Percentiles rank a stretch among this genome's conserved stretches.
Conservation (phyloP, 2,113 vertebrate genomes). For the Rhinoderma darwinii region DNA sequence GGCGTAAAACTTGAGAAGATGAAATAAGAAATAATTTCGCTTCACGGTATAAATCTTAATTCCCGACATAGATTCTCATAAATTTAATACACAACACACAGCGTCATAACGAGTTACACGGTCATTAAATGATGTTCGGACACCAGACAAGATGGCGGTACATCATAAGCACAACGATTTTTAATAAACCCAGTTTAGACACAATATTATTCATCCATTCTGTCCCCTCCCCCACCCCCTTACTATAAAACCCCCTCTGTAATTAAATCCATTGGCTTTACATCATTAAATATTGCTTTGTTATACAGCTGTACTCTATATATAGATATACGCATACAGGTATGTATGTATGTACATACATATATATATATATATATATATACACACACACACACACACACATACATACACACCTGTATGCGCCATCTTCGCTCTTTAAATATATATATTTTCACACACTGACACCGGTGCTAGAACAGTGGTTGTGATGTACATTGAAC, state of each 20-base stretch:
- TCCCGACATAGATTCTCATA: not conserved
- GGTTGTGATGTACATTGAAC: constrained; percentile 8
- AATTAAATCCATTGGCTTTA: constrained; percentile 37
- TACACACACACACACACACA: too few relatives aligned
- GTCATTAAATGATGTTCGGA: not conserved
- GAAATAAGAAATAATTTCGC: not conserved
- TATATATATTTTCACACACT: not conserved
- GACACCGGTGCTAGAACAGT: not conserved
- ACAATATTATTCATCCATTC: not conserved
- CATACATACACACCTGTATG: not conserved
- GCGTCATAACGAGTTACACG: not conserved
- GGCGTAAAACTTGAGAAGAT: not conserved
- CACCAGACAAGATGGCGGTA: not conserved
- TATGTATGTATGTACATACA: not conserved
- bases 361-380: constrained; percentile 1
- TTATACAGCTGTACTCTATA: constrained; percentile 40
- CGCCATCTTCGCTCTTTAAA: not conserved
- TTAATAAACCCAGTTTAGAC: constrained; percentile 38
- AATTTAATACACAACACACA: not conserved
- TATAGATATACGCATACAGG: not conserved
- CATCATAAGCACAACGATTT: constrained; percentile 22
- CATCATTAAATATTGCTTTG: constrained; percentile 53
- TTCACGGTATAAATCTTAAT: not conserved
- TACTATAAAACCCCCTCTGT: constrained; percentile 59
- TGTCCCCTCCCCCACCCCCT: not conserved